Base-by-base conservation (phyloP, 2,888 invertebrate genomes). In the Malachius bipustulatus region DNA sequence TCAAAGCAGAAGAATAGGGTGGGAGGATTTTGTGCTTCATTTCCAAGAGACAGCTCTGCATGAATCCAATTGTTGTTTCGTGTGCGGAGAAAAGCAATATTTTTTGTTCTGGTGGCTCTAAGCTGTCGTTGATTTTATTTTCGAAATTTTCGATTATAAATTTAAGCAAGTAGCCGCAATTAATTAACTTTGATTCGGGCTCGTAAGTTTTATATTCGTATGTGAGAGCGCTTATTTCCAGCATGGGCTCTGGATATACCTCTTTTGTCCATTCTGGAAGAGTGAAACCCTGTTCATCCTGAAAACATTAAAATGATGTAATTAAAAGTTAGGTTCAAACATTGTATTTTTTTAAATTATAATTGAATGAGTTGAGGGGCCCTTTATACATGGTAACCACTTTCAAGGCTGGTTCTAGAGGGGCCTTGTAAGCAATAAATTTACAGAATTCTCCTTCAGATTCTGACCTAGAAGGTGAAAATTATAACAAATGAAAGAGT, bases 261-360 rank as follows among this genome's bases (percentile, higher is more conserved):
- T 47, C 43, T 2, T 47, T 38, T 0, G 63, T 56, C 68, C 67
- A 68, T 9, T 50, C 42, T 1, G 67, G 67, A 13, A 66, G 44
- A 2, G 49, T 38, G n/a, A 63, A 43, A 26, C 59, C 56, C 43
- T 56, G 44, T 13, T 54, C 55, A 32, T 43, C 45, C 57, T 56
- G 38, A 34, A 47, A 50, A 33, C 19, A 26, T 19, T 32, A 27
- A n/a, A n/a, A n/a, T n/a, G n/a, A n/a, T n/a, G n/a, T n/a, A n/a
- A n/a, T n/a, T n/a, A n/a, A n/a, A n/a, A n/a, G n/a, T n/a, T n/a
- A n/a, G n/a, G n/a, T n/a, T n/a, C n/a, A n/a, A n/a, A n/a, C n/a
- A n/a, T n/a, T n/a, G n/a, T n/a, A n/a, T n/a, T n/a, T n/a, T n/a
- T n/a, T n/a, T n/a, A n/a, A n/a, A n/a, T n/a, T n/a, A n/a, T n/a